A percentile compares a stretch with the other conserved stretches of the same genome.
Evolutionary conservation across 1,140 invertebrate species (phyloP).

Genomic region (Caenorhabditis brenneri): DNA sequence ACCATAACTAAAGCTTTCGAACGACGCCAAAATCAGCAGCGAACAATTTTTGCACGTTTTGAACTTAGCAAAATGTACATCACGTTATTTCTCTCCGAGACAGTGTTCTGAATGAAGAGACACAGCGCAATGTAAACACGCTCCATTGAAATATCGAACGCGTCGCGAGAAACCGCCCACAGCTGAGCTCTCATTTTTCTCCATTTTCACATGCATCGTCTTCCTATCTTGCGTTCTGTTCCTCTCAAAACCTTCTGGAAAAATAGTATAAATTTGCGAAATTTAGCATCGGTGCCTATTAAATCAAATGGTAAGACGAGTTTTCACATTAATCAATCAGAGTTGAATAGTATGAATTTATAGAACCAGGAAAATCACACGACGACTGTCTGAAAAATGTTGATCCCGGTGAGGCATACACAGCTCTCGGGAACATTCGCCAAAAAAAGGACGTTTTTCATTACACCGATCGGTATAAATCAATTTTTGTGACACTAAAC

Average conservation of each 20-base stretch:
- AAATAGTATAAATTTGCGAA: neutral
- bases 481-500: neutral
- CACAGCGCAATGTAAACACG: neutral
- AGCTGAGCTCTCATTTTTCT: neutral
- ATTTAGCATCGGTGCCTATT: neutral
- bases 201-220: neutral
- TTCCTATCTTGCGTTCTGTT: neutral
- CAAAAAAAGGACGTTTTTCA: slow-evolving; percentile 53
- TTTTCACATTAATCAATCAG: too few relatives aligned
- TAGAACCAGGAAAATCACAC: too few relatives aligned
- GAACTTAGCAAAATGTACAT: too few relatives aligned
- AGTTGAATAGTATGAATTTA: too few relatives aligned
- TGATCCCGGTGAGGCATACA: slow-evolving; percentile 48
- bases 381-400: slow-evolving; percentile 2
- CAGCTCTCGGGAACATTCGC: slow-evolving; percentile 56
- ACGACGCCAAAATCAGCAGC: too few relatives aligned
- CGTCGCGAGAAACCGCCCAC: slow-evolving; percentile 35
- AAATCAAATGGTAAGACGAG: neutral
- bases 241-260: neutral
- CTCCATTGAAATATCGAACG: neutral
- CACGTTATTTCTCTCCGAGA: neutral
- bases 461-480: slow-evolving; percentile 55
- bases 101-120: neutral
- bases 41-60: too few relatives aligned
- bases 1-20: too few relatives aligned